Evolutionary conservation across 2,113 vertebrate species (phyloP), one percentile per base, ranked within the genome.

Genomic region (Neolamprologus fasciatus): DNA sequence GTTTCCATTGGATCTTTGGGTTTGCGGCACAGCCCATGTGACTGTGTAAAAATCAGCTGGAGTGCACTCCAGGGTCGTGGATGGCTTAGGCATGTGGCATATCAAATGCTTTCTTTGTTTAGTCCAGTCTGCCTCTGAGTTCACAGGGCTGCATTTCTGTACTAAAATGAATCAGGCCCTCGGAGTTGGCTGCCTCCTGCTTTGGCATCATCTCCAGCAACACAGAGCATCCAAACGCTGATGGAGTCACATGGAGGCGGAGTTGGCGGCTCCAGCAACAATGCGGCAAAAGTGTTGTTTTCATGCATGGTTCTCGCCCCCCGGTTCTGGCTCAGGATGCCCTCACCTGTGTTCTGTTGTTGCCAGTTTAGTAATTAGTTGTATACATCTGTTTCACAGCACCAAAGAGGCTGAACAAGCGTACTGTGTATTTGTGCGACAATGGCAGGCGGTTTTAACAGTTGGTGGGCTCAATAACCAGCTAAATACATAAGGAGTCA

Each of bases 321-420:
- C 1, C 50, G 45, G 40, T 45, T 90, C 80, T 89, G 92, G 89
- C 91, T 90, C 78, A 14, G 4, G 84, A 51, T 71, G 66, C 19
- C 82, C 83, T 93, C 91, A 89, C 88, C 88, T 92, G 89, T 16
- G 45, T 79, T 89, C 82, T 33, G n/a, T 45, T 35, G 76, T 47
- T 91, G 89, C 90, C 90, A 93, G 21, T 89, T 89, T 89, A 85
- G 80, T 92, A 91, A 93, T 87, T 23, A 80, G 81, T 76, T 63
- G 82, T 58, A 66, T 83, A 68, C 84, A 87, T 73, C 76, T 90
- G 89, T 88, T 91, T 84, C 40, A 80, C 26, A 85, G 87, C 81
- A 28, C 76, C 55, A 79, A 71, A 68, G 35, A 89, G 50, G 16
- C 37, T 35, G 61, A 54, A 26, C 76, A 87, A 89, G 50, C 55